A percentile compares a stretch with the other conserved stretches of the same genome.
These are phyloP conservation scores for Pseudopipra pipra DNA, from an alignment of 2,113 vertebrate genomes.

Conservation along the genomic window DNA sequence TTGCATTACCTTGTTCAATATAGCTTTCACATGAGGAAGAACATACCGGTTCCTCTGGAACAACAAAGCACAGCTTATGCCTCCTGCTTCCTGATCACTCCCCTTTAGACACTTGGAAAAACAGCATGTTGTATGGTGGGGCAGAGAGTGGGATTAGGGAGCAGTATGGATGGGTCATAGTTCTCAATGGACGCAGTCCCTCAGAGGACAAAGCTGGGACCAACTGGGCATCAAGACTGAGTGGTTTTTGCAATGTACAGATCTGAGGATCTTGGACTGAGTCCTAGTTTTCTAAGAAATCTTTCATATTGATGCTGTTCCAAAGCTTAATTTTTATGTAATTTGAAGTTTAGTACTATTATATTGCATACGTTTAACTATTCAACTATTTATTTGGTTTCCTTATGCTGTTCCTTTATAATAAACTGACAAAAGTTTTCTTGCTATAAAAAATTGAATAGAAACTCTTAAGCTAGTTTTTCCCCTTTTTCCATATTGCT, in stretches of 20 bases:
- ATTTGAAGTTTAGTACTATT: constrained; percentile 41
- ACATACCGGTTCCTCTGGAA: neutral
- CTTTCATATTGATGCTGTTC: constrained; percentile 31
- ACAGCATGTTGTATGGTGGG: neutral
- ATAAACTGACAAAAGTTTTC: constrained; percentile 44
- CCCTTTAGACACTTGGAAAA: neutral
- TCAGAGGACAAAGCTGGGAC: neutral
- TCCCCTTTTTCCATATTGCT: neutral
- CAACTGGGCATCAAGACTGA: neutral
- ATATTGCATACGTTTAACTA: constrained; percentile 32
- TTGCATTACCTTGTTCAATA: neutral
- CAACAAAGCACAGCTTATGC: neutral
- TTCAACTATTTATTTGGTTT: constrained; percentile 59
- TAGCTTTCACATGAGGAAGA: neutral
- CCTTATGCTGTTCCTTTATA: constrained; percentile 8
- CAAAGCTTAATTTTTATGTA: constrained; percentile 39
- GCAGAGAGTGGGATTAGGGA: neutral
- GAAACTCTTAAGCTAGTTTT: neutral
- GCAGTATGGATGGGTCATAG: neutral
- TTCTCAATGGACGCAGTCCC: neutral
- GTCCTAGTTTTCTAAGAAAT: constrained; percentile 10
- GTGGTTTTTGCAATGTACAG: neutral
- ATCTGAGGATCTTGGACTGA: neutral
- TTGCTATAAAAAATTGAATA: neutral
- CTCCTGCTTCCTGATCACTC: neutral